phyloP scores from a whole-genome alignment of 2,797 vertebrate species.

The Sebastes hubbsi region DNA sequence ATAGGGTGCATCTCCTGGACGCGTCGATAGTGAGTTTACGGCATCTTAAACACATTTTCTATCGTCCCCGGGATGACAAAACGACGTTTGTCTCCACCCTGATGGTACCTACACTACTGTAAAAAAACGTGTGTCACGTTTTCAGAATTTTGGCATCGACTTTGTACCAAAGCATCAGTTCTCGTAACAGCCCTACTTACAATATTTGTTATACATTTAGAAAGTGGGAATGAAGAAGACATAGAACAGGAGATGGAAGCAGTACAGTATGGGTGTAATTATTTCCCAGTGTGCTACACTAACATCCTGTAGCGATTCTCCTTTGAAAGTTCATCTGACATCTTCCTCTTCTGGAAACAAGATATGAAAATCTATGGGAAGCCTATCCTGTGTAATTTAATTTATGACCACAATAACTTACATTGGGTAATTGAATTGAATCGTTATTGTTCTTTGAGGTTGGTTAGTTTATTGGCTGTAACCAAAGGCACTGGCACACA shows the following conservation, averaged over 20 bases:
- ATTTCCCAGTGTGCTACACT: not conserved
- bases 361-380: not conserved
- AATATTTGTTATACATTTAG: not conserved
- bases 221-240: not conserved
- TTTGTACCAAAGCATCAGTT: too few relatives aligned
- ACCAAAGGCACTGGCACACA: conserved; percentile 17
- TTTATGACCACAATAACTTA: conserved; percentile 16
- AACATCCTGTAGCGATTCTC: not conserved
- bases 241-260: not conserved
- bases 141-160: too few relatives aligned
- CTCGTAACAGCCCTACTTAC: not conserved
- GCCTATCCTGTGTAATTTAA: conserved; percentile 21
- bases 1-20: too few relatives aligned
- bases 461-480: conserved; percentile 46
- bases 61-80: too few relatives aligned
- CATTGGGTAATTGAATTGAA: conserved; percentile 41
- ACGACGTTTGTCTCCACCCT: too few relatives aligned
- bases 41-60: too few relatives aligned
- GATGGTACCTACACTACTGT: too few relatives aligned
- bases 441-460: conserved; percentile 36
- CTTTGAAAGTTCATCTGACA: not conserved
- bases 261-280: not conserved
- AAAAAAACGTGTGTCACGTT: too few relatives aligned
- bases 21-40: too few relatives aligned
- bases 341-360: conserved; percentile 1